Conservation (phyloP, 2,888 invertebrate species). For the Epinotia bilunana region DNA sequence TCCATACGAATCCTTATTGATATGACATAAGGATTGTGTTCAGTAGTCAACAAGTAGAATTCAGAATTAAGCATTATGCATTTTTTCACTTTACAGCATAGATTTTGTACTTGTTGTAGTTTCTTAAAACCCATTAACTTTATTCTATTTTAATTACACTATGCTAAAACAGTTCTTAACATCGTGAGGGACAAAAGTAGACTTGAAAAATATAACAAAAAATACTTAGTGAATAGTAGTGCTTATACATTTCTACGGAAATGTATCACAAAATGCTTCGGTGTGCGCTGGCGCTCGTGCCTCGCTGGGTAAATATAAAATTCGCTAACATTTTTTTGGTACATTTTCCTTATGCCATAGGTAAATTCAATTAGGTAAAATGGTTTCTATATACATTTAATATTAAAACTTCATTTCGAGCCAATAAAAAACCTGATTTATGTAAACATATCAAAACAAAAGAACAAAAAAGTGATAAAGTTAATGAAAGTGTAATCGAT, state of each 20-base stretch:
- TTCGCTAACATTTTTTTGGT: not conserved
- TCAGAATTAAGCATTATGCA: conserved; percentile 14
- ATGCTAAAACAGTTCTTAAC: conserved; percentile 24
- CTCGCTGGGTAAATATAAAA: not conserved
- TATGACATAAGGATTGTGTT: conserved; percentile 10
- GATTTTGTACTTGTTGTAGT: conserved; percentile 38
- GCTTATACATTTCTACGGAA: conserved; percentile 22
- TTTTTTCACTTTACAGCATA: conserved; percentile 21
- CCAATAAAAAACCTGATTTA: conserved; percentile 7
- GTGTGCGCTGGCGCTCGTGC: not conserved
- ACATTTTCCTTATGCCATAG: not conserved
- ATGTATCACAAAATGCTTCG: conserved; percentile 34
- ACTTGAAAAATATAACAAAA: conserved; percentile 9
- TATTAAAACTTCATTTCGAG: conserved; percentile 10
- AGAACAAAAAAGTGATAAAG: not conserved
- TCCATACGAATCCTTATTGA: not conserved
- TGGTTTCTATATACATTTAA: not conserved
- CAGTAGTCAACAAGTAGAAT: not conserved
- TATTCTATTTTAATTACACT: conserved; percentile 26
- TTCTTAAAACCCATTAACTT: conserved; percentile 31
- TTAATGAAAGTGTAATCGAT: conserved; percentile 22
- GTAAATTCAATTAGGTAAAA: not conserved
- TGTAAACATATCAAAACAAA: conserved; percentile 1
- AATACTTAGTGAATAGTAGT: conserved; percentile 10
- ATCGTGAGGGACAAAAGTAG: conserved; percentile 26